phyloP scores from a whole-genome alignment of 2,113 vertebrate species.

The Oreotragus oreotragus region DNA sequence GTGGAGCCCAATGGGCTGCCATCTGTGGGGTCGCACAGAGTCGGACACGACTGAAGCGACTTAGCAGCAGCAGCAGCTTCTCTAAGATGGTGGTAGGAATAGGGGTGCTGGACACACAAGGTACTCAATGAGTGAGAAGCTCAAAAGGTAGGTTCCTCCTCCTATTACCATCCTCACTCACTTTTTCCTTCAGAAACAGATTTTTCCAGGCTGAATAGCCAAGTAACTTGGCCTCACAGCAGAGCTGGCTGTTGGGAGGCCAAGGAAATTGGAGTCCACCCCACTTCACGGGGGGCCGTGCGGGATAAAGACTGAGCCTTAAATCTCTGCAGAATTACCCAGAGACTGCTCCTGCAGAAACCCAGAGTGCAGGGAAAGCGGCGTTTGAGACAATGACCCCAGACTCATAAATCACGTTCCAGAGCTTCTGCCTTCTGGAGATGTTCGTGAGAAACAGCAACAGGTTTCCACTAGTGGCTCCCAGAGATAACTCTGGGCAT shows the following conservation, averaged over 20 bases:
- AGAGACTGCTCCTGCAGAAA: background rate
- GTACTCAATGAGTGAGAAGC: background rate
- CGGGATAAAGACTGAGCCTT: background rate
- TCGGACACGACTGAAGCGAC: too few species aligned
- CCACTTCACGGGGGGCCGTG: background rate
- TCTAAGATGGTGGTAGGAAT: background rate
- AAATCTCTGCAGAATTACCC: background rate
- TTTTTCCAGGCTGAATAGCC: background rate
- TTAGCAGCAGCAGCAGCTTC: too few species aligned
- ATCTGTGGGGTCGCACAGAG: too few species aligned
- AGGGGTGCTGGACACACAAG: background rate
- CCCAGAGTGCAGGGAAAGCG: background rate
- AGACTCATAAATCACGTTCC: slow-evolving; percentile 36
- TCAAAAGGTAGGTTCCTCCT: background rate
- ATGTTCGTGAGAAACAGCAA: background rate
- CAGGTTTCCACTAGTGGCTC: fast-evolving
- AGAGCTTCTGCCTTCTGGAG: background rate
- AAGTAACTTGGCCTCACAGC: background rate
- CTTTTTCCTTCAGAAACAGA: background rate
- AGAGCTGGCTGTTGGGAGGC: background rate
- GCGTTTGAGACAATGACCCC: background rate
- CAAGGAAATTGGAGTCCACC: background rate
- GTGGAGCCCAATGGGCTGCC: too few species aligned
- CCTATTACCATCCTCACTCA: too few species aligned
- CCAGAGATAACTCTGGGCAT: background rate